Conservation (phyloP, 2,113 vertebrate genomes). For the Enhydra lutris region DNA sequence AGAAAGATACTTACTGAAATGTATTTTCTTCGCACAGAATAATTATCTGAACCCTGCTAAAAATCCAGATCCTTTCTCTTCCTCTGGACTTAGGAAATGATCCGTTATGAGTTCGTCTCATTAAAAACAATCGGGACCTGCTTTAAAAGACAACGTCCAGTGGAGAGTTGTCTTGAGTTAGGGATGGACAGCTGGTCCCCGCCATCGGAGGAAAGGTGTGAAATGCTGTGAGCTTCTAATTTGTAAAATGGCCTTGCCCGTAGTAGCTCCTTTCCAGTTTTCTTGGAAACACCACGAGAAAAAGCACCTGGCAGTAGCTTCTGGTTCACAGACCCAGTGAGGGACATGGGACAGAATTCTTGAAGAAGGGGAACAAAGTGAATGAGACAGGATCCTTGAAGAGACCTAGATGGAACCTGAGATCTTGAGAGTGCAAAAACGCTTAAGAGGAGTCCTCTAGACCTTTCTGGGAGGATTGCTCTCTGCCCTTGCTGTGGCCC, state of each 20-base stretch:
- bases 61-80: not conserved
- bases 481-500: not conserved
- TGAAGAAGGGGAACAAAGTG: not conserved
- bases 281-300: not conserved
- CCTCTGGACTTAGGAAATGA: not conserved
- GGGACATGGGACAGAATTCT: not conserved
- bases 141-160: not conserved
- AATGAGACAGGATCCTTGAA: not conserved
- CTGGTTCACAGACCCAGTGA: not conserved
- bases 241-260: not conserved
- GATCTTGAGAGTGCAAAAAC: not conserved
- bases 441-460: not conserved
- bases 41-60: not conserved
- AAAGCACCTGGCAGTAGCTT: not conserved
- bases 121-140: not conserved
- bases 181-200: not conserved
- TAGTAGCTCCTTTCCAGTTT: not conserved
- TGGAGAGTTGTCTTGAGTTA: not conserved
- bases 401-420: not conserved
- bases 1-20: not conserved
- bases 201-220: not conserved
- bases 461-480: not conserved
- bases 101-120: not conserved
- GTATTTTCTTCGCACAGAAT: not conserved
- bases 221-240: not conserved